Evolutionary conservation across 2,888 invertebrate species (phyloP).

Genomic region (Drosophila imparisetae): DNA sequence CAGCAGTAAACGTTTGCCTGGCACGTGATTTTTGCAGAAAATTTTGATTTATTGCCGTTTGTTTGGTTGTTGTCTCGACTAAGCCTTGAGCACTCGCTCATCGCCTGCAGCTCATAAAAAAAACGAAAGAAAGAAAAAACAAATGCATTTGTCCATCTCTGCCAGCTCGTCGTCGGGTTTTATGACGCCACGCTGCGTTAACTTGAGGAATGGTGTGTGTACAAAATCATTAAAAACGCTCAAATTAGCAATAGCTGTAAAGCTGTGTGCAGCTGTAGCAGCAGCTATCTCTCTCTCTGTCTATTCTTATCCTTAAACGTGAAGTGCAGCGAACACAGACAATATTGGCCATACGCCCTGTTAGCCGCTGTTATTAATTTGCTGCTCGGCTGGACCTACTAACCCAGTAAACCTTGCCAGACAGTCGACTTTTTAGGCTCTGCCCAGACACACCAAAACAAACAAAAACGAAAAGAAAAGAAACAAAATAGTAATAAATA

Average conservation of each 20-base stretch:
- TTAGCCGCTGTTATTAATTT: conserved; percentile 48
- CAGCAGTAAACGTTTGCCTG: conserved; percentile 50
- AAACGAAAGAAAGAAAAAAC: background rate
- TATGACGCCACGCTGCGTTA: conserved; percentile 70
- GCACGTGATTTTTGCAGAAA: conserved; percentile 69
- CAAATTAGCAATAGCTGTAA: conserved; percentile 70
- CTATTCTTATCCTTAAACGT: background rate
- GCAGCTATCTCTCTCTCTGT: background rate
- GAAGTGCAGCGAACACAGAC: conserved; percentile 4
- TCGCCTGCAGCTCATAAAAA: conserved; percentile 58
- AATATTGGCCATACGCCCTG: conserved; percentile 40
- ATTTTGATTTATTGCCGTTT: conserved; percentile 68
- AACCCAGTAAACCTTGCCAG: conserved; percentile 57
- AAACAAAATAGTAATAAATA: conserved; percentile 13
- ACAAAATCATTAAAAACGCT: conserved; percentile 77
- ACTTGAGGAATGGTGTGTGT: conserved; percentile 76
- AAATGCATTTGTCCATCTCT: conserved; percentile 2
- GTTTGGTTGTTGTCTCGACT: conserved; percentile 61
- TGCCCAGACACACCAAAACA: conserved; percentile 25
- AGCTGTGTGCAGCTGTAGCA: conserved; percentile 29
- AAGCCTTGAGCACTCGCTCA: conserved; percentile 26
- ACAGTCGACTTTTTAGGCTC: conserved; percentile 44
- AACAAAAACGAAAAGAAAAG: conserved; percentile 22
- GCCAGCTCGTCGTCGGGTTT: conserved; percentile 30
- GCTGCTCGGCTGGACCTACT: conserved; percentile 52